Base-by-base conservation (phyloP, 2,113 vertebrate genomes). In the Meriones unguiculatus region DNA sequence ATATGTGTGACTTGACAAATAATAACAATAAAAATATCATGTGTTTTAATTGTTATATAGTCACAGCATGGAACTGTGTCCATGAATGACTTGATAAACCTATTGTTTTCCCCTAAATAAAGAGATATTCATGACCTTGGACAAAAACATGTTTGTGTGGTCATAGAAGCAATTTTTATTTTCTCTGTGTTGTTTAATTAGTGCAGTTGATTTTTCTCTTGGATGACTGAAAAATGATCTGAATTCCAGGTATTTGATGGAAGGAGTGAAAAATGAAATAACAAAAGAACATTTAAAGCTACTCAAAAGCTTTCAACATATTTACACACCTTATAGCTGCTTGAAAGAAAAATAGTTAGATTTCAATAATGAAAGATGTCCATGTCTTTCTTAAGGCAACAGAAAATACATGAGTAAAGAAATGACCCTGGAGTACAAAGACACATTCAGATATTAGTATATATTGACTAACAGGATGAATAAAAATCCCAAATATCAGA, bases 251-350 rank as follows among this genome's bases (percentile, higher is more conserved):
- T 90, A 86, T 98, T 97, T 93, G 90, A 94, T 90, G 93, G 17
- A 94, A 97, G 50, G 4, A 1, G 12, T 18, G 35, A 82, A 25
- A 52, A 46, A 81, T 91, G 93, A 78, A 54, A 54, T 78, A 52
- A 8, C 15, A 54, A 76, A 78, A 54, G 9, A 30, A 10, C 7
- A 97, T 88, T 97, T 98, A 98, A 98, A 98, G 96, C 86, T 98
- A 97, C 98, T 98, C 89, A 98, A 92, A 97, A 93, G 95, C 97
- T 98, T 98, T 97, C 98, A 97, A 98, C 94, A 97, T 97, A 97
- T 98, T 98, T 98, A 98, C 94, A 98, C 98, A 97, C 97, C 86
- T 75, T 98, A 97, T 97, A 98, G 98, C 97, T 97, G 96, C 92
- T 91, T 97, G 72, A 30, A 65, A 94, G 75, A 87, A 72, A 81